Evolutionary conservation across 2,113 vertebrate species (phyloP).

Genomic region (Paratilapia polleni): DNA sequence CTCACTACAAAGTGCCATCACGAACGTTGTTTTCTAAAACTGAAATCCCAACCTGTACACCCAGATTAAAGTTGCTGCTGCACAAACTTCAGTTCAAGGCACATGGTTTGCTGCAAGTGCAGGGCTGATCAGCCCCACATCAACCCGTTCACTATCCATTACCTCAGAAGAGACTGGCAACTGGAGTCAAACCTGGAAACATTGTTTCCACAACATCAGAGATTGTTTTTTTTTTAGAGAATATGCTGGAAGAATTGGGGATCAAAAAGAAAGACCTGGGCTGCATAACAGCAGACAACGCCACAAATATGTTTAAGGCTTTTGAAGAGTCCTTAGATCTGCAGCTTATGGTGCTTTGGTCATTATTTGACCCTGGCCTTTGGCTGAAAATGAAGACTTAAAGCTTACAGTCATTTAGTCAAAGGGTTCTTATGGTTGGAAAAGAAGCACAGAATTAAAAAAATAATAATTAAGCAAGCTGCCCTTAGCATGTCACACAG

Average conservation of each 20-base stretch:
- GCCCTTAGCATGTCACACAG: too few relatives aligned
- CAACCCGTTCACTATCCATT: not conserved
- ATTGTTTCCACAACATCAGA: not conserved
- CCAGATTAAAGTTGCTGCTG: not conserved
- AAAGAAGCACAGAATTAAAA: not conserved
- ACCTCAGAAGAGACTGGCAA: not conserved
- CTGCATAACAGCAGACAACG: not conserved
- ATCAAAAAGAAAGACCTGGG: not conserved
- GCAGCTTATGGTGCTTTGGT: not conserved
- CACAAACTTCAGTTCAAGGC: not conserved
- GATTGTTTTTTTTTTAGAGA: not conserved
- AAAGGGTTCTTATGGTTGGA: not conserved
- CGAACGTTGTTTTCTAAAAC: not conserved
- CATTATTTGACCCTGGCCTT: not conserved
- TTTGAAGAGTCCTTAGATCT: not conserved
- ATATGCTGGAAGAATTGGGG: not conserved
- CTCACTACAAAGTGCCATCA: constrained; percentile 1
- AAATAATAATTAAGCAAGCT: too few relatives aligned
- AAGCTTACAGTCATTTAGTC: not conserved
- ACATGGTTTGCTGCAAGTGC: not conserved
- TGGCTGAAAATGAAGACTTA: not conserved
- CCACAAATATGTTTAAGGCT: not conserved
- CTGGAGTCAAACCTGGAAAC: not conserved
- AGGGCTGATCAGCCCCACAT: not conserved
- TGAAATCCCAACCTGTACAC: not conserved